A percentile compares a stretch with the other conserved stretches of the same genome.
Evolutionary conservation across 2,888 invertebrate species (phyloP).

Genomic region (Macropis europaea): DNA sequence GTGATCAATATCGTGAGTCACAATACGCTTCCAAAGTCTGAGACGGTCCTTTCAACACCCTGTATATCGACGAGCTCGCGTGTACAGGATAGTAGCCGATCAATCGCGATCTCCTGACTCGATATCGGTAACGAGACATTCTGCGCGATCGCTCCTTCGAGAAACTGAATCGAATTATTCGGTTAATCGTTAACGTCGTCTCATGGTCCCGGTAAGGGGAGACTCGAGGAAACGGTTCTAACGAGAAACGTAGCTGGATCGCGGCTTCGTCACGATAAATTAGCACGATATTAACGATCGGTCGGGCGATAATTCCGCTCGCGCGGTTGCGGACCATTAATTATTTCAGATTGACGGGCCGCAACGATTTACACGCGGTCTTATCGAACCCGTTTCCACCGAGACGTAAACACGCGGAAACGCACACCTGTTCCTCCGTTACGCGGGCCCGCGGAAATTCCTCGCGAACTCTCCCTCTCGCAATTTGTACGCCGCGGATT

Average conservation of each 20-base stretch:
- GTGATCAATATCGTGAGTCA: too few relatives aligned
- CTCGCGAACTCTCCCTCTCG: slow-evolving; percentile 17
- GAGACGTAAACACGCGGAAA: slow-evolving; percentile 39
- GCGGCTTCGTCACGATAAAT: slow-evolving; percentile 50
- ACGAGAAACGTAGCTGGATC: neutral
- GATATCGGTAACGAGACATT: slow-evolving; percentile 12
- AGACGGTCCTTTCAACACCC: too few relatives aligned
- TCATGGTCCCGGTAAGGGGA: slow-evolving; percentile 6
- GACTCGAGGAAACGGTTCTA: neutral
- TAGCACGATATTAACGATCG: slow-evolving; percentile 55
- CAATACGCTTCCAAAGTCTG: too few relatives aligned
- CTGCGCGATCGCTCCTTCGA: slow-evolving; percentile 1
- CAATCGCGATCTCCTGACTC: neutral
- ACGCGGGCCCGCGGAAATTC: slow-evolving; percentile 10
- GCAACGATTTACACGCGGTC: slow-evolving; percentile 51
- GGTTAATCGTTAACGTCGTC: slow-evolving; percentile 3
- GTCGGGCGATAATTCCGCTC: slow-evolving; percentile 47
- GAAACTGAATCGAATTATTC: slow-evolving; percentile 20
- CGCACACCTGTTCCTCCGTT: slow-evolving; percentile 22
- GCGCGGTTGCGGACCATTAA: slow-evolving; percentile 49
- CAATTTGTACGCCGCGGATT: slow-evolving; percentile 46
- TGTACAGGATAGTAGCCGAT: neutral
- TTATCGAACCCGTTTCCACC: slow-evolving; percentile 32
- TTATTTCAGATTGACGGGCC: slow-evolving; percentile 52
- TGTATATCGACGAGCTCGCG: neutral